Evolutionary conservation across 2,113 vertebrate species (phyloP).

Genomic region (Stercorarius parasiticus): DNA sequence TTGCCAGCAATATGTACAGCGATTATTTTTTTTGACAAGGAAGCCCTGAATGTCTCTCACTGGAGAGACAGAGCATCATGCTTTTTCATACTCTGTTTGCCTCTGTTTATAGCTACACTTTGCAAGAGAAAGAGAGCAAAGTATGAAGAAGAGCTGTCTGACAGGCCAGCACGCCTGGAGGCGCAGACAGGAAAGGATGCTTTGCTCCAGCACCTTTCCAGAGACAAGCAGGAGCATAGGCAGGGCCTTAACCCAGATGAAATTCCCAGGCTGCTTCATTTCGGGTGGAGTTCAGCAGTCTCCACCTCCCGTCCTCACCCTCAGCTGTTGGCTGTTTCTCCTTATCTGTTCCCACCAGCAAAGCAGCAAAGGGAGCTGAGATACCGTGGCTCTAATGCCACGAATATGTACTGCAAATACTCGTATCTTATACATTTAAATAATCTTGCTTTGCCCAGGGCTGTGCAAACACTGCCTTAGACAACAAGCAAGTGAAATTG

Average conservation of each 20-base stretch:
- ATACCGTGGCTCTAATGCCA: not conserved
- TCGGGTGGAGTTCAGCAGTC: not conserved
- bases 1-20: not conserved
- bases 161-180: not conserved
- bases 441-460: not conserved
- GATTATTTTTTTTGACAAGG: not conserved
- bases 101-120: not conserved
- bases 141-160: not conserved
- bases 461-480: not conserved
- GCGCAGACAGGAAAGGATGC: not conserved
- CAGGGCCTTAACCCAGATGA: not conserved
- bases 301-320: not conserved
- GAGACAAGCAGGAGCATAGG: not conserved
- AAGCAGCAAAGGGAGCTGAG: not conserved
- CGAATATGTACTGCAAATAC: not conserved
- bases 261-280: not conserved
- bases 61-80: not conserved
- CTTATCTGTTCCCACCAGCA: not conserved
- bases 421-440: slow-evolving; percentile 25
- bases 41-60: not conserved
- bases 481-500: not conserved
- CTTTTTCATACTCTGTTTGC: not conserved
- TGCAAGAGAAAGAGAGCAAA: not conserved
- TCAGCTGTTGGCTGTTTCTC: not conserved
- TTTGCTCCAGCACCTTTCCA: not conserved